Evolutionary conservation across 2,797 vertebrate species (phyloP), one percentile per base, ranked within the genome.

Genomic region (Acanthurus leucopareius): DNA sequence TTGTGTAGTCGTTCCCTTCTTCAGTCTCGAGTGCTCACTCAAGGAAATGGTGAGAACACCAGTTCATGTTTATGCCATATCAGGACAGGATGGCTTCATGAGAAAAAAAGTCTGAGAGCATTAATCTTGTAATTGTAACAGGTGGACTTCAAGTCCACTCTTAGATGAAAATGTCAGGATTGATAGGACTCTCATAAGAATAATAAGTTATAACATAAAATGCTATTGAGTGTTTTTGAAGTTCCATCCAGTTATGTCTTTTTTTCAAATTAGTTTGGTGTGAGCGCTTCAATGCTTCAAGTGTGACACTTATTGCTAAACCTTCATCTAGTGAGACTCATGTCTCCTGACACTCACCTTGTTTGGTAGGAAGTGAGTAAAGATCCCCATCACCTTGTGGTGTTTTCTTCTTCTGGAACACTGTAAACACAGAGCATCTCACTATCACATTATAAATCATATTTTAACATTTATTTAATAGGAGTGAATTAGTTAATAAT

Each of bases 401-500:
- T 14, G 77, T 90, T 86, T 91, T 94, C 88, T 95, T 95, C 84
- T 93, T 94, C 86, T 94, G 91, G 75, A 96, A 94, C 49, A 95
- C 95, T 96, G 87, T 16, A 14, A 79, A 80, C 69, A 70, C 56
- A 90, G 19, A 63, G 35, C 6, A 83, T 16, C 2, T 52, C 19
- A 20, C 4, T 35, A 16, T 60, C 3, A 65, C 14, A 28, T 16
- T 9, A 42, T 54, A 9, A 4, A 44, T 22, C 45, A n/a, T 28
- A 47, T 1, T 3, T 16, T 10, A 47, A n/a, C 28, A 44, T 48
- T 20, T 17, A 66, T 44, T 20, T 19, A 35, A 2, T 17, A 28
- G 28, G 40, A 13, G 40, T 42, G 9, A 10, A 42, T 42, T 10
- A 42, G 40, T 42, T 42, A 42, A 42, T 58, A n/a, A 63, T 69